Evolutionary conservation across 1,140 invertebrate species (phyloP).

Genomic region (Conus betulinus): DNA sequence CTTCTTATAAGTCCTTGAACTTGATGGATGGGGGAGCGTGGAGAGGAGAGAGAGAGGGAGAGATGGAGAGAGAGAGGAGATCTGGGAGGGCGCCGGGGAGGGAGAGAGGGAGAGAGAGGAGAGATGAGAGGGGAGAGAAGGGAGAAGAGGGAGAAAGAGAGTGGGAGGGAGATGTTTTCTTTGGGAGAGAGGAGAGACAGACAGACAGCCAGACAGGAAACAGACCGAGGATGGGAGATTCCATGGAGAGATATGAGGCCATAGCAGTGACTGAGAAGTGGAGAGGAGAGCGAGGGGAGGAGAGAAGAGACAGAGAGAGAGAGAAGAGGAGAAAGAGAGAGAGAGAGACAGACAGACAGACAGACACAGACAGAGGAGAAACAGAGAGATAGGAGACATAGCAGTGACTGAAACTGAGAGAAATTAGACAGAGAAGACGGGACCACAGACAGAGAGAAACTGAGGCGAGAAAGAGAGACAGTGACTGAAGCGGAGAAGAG

Average conservation of each 20-base stretch:
- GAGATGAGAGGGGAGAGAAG: not conserved
- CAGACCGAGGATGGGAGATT: too few species aligned
- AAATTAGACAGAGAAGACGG: too few species aligned
- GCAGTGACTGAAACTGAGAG: too few species aligned
- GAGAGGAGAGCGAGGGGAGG: not conserved
- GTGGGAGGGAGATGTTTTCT: not conserved
- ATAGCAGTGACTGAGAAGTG: not conserved
- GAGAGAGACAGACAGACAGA: constrained; percentile 8
- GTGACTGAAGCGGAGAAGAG: too few species aligned
- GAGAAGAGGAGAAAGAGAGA: not conserved
- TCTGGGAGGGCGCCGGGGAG: not conserved
- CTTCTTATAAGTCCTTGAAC: too few species aligned
- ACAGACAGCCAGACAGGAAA: too few species aligned
- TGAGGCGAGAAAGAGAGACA: not conserved
- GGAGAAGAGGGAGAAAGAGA: not conserved
- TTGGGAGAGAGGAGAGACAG: not conserved
- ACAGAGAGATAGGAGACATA: too few species aligned
- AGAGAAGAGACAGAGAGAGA: not conserved
- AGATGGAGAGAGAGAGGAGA: not conserved
- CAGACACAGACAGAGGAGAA: not conserved
- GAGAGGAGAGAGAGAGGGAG: not conserved
- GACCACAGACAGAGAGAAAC: too few species aligned
- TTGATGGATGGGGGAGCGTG: not conserved
- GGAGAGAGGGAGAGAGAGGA: not conserved
- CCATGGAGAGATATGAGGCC: too few species aligned